phyloP scores from a whole-genome alignment of 2,113 vertebrate species.

The Apaloderma vittatum region DNA sequence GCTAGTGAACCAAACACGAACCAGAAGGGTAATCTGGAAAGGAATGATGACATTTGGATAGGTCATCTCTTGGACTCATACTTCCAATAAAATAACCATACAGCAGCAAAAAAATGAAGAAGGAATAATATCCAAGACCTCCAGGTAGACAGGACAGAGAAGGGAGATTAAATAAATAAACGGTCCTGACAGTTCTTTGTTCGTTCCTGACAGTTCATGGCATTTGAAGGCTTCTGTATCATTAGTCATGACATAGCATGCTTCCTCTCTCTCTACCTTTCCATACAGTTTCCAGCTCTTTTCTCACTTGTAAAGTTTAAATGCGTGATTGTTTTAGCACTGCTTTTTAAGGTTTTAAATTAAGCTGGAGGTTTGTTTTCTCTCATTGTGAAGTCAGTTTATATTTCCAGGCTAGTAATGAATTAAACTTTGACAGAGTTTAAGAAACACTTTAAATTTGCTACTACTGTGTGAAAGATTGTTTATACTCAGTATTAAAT shows the following conservation, averaged over 20 bases:
- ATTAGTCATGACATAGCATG: not conserved
- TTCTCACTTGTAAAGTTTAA: not conserved
- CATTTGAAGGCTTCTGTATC: slow-evolving; percentile 42
- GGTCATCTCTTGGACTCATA: not conserved
- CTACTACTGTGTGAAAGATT: not conserved
- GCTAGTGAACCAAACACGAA: not conserved
- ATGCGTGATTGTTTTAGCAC: not conserved
- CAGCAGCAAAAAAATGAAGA: not conserved
- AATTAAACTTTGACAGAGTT: not conserved
- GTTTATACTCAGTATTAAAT: not conserved
- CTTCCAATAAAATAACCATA: not conserved
- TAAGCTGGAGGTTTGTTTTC: not conserved
- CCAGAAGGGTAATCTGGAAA: not conserved
- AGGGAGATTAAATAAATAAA: slow-evolving; percentile 9
- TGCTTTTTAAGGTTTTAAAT: not conserved
- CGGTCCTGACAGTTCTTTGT: not conserved
- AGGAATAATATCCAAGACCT: not conserved
- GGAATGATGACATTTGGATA: not conserved
- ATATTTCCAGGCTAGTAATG: not conserved
- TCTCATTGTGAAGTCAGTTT: not conserved
- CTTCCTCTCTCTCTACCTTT: not conserved
- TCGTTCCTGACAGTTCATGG: not conserved
- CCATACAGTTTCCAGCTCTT: not conserved
- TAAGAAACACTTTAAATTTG: not conserved
- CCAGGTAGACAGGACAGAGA: not conserved